phyloP scores from a whole-genome alignment of 2,797 vertebrate genomes.

The Novumbra hubbsi region DNA sequence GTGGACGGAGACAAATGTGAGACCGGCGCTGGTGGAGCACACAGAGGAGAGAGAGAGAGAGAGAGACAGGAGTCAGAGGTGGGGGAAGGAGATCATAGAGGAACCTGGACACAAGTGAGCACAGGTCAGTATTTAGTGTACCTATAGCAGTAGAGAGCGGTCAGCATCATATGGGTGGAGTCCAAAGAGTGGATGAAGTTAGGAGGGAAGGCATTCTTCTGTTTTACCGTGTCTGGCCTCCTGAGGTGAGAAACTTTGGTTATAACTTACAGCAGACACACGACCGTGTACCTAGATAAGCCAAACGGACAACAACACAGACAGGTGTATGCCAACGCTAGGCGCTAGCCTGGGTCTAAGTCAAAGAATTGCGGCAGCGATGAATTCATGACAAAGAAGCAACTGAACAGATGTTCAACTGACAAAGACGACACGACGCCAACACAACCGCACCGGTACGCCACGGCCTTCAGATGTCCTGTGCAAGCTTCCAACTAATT shows the following conservation, averaged over 20 bases:
- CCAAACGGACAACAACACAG: background rate
- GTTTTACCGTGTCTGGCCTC: slow-evolving; percentile 89
- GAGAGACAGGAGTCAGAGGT: background rate
- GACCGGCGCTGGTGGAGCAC: slow-evolving; percentile 73
- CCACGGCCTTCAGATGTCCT: background rate
- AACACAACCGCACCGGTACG: background rate
- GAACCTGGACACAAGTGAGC: background rate
- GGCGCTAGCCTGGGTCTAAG: background rate
- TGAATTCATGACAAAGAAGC: background rate
- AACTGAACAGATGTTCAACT: background rate
- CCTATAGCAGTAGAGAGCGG: slow-evolving; percentile 87
- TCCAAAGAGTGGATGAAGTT: slow-evolving; percentile 99
- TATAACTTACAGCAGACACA: background rate
- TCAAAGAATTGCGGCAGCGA: background rate
- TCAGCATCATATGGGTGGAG: slow-evolving; percentile 99
- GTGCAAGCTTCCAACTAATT: background rate
- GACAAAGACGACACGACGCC: background rate
- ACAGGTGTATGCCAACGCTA: background rate
- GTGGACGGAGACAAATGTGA: slow-evolving; percentile 94
- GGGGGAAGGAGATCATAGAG: background rate
- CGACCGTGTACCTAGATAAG: background rate
- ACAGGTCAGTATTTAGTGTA: slow-evolving; percentile 39
- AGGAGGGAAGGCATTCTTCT: slow-evolving; percentile 96
- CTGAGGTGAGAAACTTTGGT: slow-evolving; percentile 57
- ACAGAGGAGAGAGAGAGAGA: background rate